Conservation (phyloP, 1,140 invertebrate species). For the Diuraphis noxia region DNA sequence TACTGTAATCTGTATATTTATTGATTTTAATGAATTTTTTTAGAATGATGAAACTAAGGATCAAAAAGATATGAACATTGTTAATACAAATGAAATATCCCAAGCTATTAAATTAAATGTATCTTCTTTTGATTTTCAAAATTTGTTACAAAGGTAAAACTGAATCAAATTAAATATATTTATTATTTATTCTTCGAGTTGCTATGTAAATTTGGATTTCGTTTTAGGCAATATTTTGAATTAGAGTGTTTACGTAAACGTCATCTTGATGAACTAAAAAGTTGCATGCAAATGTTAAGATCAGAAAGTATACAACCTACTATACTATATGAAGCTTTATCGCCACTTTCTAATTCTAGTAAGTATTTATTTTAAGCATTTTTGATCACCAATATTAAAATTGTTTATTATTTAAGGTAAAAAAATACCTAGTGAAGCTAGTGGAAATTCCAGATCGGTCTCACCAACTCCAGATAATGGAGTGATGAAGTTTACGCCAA, state of each 20-base stretch:
- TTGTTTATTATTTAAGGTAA: constrained; percentile 33
- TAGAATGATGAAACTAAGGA: constrained; percentile 34
- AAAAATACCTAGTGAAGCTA: constrained; percentile 15
- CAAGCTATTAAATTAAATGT: constrained; percentile 23
- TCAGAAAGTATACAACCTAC: constrained; percentile 16
- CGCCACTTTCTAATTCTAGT: constrained; percentile 39
- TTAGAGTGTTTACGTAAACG: constrained; percentile 42
- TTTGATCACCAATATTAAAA: neutral
- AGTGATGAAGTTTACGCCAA: constrained; percentile 37
- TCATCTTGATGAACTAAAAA: constrained; percentile 46
- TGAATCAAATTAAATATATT: neutral
- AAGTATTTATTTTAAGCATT: neutral
- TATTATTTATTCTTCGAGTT: neutral
- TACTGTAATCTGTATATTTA: neutral
- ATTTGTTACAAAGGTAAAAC: constrained; percentile 30
- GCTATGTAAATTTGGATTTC: neutral
- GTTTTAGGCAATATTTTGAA: constrained; percentile 40
- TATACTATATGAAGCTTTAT: constrained; percentile 47
- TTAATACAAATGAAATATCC: neutral
- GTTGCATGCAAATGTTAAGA: constrained; percentile 40
- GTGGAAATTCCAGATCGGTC: constrained; percentile 36
- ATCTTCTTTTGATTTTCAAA: constrained; percentile 22
- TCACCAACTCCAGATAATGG: constrained; percentile 37
- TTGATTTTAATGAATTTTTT: neutral
- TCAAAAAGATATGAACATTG: constrained; percentile 14